Percentiles rank a stretch among this genome's conserved stretches.
Conservation (phyloP, 2,888 invertebrate species). For the Conchocele bisecta region DNA sequence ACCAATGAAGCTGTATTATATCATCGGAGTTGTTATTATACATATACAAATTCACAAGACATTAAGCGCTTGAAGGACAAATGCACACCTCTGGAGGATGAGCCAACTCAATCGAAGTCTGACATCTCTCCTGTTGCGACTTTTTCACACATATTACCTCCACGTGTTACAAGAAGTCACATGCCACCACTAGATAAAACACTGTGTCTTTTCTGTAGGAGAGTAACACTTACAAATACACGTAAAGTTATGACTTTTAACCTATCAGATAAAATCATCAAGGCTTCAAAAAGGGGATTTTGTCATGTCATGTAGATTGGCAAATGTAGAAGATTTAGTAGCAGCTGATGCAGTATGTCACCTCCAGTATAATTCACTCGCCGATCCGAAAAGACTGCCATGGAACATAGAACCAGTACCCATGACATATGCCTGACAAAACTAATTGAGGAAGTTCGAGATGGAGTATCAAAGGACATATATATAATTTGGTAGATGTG, state of each 20-base stretch:
- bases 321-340: neutral
- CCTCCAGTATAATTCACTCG: neutral
- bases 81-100: too few species aligned
- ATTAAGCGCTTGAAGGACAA: too few species aligned
- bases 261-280: neutral
- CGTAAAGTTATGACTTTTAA: neutral
- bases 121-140: too few species aligned
- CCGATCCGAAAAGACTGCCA: neutral
- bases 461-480: neutral
- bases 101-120: too few species aligned
- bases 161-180: too few species aligned
- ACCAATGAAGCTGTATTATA: too few species aligned
- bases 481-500: slow-evolving; percentile 2
- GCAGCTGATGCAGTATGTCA: slow-evolving; percentile 1
- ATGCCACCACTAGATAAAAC: slow-evolving; percentile 1
- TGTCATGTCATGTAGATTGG: neutral
- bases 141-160: too few species aligned
- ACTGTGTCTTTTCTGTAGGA: slow-evolving; percentile 1
- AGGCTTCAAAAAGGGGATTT: neutral
- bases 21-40: too few species aligned
- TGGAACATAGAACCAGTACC: neutral
- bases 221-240: neutral
- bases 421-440: neutral
- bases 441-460: neutral
- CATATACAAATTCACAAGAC: too few species aligned